phyloP scores from a whole-genome alignment of 92 coral and sea anemone species.

The Pocillopora grandis region DNA sequence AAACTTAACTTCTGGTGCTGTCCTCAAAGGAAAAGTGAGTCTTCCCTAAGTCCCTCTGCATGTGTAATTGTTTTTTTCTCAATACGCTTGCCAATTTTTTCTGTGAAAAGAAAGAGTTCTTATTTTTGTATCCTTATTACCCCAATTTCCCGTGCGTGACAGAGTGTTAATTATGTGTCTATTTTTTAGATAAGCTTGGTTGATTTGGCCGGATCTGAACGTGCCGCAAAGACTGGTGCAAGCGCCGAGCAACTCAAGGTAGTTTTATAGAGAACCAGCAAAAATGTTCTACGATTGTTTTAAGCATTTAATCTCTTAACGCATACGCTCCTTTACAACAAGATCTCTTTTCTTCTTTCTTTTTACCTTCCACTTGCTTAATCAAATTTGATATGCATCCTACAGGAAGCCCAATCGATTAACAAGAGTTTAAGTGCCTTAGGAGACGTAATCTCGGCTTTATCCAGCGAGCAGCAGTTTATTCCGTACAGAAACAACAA shows the following conservation, averaged over 20 bases:
- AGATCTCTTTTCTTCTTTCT: too few species aligned
- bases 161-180: neutral
- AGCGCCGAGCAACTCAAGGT: slow-evolving; percentile 95
- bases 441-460: slow-evolving; percentile 96
- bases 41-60: too few species aligned
- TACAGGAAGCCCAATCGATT: slow-evolving; percentile 98
- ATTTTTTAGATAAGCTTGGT: slow-evolving; percentile 85
- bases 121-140: neutral
- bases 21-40: slow-evolving; percentile 91
- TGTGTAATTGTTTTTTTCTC: too few species aligned
- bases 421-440: slow-evolving; percentile 98
- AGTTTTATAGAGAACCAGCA: neutral
- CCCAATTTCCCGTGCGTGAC: neutral
- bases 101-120: too few species aligned
- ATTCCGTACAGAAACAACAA: slow-evolving; percentile 98
- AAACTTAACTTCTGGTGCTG: slow-evolving; percentile 92
- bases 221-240: slow-evolving; percentile 94
- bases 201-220: slow-evolving; percentile 97
- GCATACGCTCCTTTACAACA: neutral
- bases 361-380: neutral
- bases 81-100: too few species aligned
- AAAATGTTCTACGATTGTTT: too few species aligned
- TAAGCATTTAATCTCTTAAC: neutral
- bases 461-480: slow-evolving; percentile 94
- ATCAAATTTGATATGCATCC: neutral